These are phyloP conservation scores for Burhinus bistriatus DNA, from an alignment of 2,113 vertebrate genomes.

Conservation along the genomic window DNA sequence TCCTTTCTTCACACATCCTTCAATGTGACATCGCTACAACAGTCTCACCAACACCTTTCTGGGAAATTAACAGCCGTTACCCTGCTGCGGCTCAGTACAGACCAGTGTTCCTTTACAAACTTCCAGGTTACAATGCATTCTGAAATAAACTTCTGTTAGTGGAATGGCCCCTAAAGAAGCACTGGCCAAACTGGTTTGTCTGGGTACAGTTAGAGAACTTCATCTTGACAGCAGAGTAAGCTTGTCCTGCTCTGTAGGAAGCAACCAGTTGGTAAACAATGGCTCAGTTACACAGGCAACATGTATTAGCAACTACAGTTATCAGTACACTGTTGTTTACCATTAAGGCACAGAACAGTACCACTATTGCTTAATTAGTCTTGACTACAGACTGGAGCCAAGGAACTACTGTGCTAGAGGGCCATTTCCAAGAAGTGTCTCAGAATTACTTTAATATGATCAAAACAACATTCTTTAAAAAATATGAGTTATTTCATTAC, in stretches of 20 bases:
- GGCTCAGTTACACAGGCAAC: neutral
- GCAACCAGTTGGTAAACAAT: neutral
- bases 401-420: neutral
- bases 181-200: neutral
- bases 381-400: neutral
- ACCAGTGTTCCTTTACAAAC: neutral
- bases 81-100: neutral
- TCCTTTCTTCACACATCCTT: slow-evolving; percentile 28
- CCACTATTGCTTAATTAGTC: neutral
- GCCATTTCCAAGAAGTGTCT: neutral
- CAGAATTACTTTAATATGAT: neutral
- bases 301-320: neutral
- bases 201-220: neutral
- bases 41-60: neutral
- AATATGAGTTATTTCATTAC: neutral
- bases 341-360: neutral
- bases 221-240: neutral
- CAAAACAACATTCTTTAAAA: neutral
- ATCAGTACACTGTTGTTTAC: neutral
- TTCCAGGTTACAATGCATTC: neutral
- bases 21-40: neutral
- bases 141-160: neutral
- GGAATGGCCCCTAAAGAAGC: neutral
- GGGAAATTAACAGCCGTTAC: neutral
- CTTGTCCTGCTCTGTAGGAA: neutral